These are phyloP conservation scores for Gymnothorax reevesii DNA, from an alignment of 2,797 vertebrate species.

Conservation along the genomic window DNA sequence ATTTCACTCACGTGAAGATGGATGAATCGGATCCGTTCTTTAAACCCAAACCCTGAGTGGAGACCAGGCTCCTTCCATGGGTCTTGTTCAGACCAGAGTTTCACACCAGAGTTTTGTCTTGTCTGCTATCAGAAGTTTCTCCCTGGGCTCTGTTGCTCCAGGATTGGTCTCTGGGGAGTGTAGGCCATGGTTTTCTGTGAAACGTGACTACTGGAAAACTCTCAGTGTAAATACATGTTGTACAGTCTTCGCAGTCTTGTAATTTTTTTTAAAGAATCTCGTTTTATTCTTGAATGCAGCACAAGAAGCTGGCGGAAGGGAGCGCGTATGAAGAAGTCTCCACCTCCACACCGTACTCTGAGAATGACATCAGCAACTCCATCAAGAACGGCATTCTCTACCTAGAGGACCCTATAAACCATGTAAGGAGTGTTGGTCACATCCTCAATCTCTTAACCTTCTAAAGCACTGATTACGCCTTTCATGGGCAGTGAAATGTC, in stretches of 20 bases:
- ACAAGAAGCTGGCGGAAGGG: slow-evolving; percentile 98
- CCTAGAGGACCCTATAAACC: slow-evolving; percentile 96
- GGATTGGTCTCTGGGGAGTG: too few species aligned
- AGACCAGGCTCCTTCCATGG: too few species aligned
- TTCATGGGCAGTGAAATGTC: background rate
- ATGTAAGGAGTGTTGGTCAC: slow-evolving; percentile 68
- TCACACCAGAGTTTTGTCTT: too few species aligned
- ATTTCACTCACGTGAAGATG: too few species aligned
- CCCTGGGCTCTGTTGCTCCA: too few species aligned
- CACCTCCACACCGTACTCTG: slow-evolving; percentile 87
- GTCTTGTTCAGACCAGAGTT: too few species aligned
- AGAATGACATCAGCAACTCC: slow-evolving; percentile 99
- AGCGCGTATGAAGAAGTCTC: slow-evolving; percentile 96
- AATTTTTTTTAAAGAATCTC: background rate
- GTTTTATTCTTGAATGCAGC: slow-evolving; percentile 67
- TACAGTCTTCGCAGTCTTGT: background rate
- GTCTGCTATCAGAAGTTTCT: too few species aligned
- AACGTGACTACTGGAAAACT: too few species aligned
- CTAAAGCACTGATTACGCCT: background rate
- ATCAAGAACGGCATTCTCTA: slow-evolving; percentile 97
- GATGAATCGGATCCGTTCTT: too few species aligned
- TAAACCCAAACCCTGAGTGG: too few species aligned
- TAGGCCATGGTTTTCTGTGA: too few species aligned
- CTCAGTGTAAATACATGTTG: background rate
- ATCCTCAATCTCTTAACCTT: background rate